Conservation (phyloP, 2,888 invertebrate species). For the Phengaris arion region DNA sequence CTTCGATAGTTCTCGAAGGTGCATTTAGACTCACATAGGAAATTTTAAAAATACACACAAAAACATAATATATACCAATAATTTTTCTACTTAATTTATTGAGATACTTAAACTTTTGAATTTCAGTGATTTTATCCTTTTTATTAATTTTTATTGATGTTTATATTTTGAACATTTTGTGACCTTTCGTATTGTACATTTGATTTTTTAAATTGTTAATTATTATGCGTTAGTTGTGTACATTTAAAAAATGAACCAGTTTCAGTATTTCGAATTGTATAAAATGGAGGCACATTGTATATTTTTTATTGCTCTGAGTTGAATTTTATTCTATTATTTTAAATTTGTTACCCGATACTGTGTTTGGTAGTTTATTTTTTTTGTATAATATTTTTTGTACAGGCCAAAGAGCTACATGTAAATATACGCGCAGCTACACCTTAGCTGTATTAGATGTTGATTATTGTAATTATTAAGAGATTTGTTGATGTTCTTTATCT, state of each 20-base stretch:
- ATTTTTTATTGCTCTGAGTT: constrained; percentile 63
- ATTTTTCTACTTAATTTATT: constrained; percentile 26
- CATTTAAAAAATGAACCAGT: constrained; percentile 56
- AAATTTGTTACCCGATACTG: constrained; percentile 68
- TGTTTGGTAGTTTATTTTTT: constrained; percentile 62
- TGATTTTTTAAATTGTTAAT: constrained; percentile 31
- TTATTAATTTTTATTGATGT: not conserved
- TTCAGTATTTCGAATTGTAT: constrained; percentile 57
- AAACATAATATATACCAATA: constrained; percentile 10
- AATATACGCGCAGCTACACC: constrained; percentile 64
- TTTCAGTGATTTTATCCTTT: not conserved
- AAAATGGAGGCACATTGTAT: constrained; percentile 45
- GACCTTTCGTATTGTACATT: constrained; percentile 18
- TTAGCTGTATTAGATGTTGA: constrained; percentile 69
- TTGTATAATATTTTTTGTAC: constrained; percentile 66
- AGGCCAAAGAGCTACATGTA: constrained; percentile 79
- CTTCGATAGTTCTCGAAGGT: constrained; percentile 39
- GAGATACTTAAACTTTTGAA: constrained; percentile 1
- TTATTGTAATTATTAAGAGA: constrained; percentile 77
- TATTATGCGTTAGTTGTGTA: constrained; percentile 43
- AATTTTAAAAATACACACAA: constrained; percentile 7
- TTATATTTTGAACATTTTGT: constrained; percentile 1
- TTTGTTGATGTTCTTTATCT: constrained; percentile 80
- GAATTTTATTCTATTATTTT: constrained; percentile 67
- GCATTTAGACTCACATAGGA: constrained; percentile 45